phyloP scores from a whole-genome alignment of 2,113 vertebrate genomes.

The Gracilinanus agilis region DNA sequence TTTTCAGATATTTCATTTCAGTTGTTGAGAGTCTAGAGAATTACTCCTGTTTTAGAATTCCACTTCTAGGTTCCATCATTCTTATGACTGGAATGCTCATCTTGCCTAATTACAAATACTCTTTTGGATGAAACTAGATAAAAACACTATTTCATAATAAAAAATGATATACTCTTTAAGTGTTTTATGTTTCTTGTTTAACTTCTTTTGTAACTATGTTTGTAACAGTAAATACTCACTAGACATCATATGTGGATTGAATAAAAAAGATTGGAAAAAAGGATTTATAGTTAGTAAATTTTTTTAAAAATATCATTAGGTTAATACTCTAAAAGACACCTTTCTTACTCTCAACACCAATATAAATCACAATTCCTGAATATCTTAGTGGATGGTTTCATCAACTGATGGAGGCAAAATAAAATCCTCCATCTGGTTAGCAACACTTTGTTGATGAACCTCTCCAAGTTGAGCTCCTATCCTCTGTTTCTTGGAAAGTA shows the following conservation, averaged over 20 bases:
- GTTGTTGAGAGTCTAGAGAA: too few species aligned
- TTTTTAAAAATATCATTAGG: background rate
- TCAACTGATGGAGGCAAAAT: background rate
- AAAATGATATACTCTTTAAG: background rate
- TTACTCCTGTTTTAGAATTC: too few species aligned
- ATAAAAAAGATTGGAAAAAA: background rate
- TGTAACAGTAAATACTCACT: background rate
- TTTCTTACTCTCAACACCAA: background rate
- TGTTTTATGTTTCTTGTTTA: background rate
- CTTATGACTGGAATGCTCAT: too few species aligned
- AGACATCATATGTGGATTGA: background rate
- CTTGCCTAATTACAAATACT: too few species aligned
- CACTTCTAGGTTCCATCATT: too few species aligned
- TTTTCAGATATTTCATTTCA: background rate
- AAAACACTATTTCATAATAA: too few species aligned
- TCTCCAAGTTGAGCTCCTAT: background rate
- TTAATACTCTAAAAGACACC: background rate
- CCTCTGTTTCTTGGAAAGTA: background rate
- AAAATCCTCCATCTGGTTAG: background rate
- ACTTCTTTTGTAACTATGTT: background rate
- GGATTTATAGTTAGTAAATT: background rate
- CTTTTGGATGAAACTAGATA: too few species aligned
- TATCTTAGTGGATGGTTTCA: background rate
- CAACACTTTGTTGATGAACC: background rate
- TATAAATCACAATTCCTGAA: background rate